Evolutionary conservation across 1,140 invertebrate species (phyloP).

Genomic region (Drosophila leontia): DNA sequence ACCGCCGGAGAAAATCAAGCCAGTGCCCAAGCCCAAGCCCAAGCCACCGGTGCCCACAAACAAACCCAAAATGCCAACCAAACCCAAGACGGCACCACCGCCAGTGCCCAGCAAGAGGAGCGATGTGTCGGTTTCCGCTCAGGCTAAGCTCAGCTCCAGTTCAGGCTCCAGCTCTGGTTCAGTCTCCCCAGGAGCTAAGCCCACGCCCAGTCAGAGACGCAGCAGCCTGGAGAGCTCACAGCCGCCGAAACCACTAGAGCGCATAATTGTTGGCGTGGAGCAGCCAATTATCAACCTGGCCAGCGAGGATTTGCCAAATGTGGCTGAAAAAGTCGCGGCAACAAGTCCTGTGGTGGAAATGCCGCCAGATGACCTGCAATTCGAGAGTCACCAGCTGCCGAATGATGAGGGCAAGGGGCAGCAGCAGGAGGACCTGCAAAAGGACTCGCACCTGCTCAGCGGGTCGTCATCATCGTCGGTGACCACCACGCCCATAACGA

Average conservation of each 20-base stretch:
- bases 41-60: conserved; percentile 65
- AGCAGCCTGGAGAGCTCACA: conserved; percentile 56
- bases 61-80: conserved; percentile 61
- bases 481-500: conserved; percentile 64
- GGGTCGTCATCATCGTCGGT: conserved; percentile 66
- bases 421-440: neutral
- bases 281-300: conserved; percentile 75
- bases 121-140: conserved; percentile 16
- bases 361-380: conserved; percentile 63
- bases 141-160: neutral
- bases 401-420: conserved; percentile 38
- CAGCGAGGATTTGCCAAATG: conserved; percentile 76
- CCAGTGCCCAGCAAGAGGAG: conserved; percentile 75
- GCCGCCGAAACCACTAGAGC: conserved; percentile 67
- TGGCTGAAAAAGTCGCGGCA: conserved; percentile 6
- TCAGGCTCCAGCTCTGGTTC: neutral
- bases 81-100: conserved; percentile 63
- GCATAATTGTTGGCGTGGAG: conserved; percentile 77
- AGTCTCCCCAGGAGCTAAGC: conserved; percentile 26
- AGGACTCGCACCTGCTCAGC: conserved; percentile 45
- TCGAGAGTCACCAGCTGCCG: conserved; percentile 80
- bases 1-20: conserved; percentile 17
- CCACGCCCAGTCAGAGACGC: conserved; percentile 65
- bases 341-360: conserved; percentile 49
- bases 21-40: conserved; percentile 29